phyloP scores from a whole-genome alignment of 2,797 vertebrate genomes.

The Squalus acanthias region DNA sequence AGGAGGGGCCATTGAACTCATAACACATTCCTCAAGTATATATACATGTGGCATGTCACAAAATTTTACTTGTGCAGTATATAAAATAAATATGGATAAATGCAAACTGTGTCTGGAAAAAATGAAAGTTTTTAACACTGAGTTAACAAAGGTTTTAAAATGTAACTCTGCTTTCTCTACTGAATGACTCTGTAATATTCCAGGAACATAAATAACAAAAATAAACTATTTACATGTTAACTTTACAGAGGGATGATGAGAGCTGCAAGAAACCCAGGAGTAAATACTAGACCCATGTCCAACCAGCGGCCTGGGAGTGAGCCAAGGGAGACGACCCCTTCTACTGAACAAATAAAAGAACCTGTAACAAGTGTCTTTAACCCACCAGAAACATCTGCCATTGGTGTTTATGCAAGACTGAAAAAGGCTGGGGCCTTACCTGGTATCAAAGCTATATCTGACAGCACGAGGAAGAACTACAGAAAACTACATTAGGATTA shows the following conservation, averaged over 20 bases:
- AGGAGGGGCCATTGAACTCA: neutral
- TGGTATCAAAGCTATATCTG: neutral
- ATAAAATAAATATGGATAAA: neutral
- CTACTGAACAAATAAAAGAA: neutral
- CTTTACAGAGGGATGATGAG: neutral
- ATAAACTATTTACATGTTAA: neutral
- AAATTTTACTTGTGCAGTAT: neutral
- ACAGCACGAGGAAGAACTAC: neutral
- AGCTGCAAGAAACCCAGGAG: neutral
- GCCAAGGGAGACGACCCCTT: fast-evolving
- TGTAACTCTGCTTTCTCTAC: neutral
- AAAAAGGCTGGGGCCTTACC: constrained; percentile 24
- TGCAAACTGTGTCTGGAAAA: neutral
- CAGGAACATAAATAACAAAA: neutral
- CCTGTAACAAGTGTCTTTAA: neutral
- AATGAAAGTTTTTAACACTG: neutral
- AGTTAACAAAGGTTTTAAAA: neutral
- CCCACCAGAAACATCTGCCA: neutral
- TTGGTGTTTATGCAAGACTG: fast-evolving
- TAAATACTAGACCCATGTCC: neutral
- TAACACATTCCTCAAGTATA: neutral
- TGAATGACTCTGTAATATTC: neutral
- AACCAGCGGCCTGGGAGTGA: constrained; percentile 21
- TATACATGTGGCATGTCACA: neutral
- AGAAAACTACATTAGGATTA: constrained; percentile 12